Evolutionary conservation across 2,888 invertebrate species (phyloP), one percentile per base, ranked within the genome.

Genomic region (Caenorhabditis angaria): DNA sequence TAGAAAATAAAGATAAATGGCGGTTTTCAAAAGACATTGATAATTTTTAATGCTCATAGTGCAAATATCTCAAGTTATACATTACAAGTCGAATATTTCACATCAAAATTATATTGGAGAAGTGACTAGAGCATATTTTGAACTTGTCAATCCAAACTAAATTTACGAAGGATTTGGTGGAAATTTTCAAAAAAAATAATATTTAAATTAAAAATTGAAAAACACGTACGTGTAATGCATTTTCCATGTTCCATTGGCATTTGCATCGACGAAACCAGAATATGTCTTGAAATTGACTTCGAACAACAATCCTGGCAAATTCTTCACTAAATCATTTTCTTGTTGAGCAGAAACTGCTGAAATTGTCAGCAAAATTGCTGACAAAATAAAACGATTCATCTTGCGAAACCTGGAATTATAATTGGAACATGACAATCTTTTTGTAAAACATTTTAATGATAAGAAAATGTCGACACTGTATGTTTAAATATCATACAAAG

Each of bases 221-320:
- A 14, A 8, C 53, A 67, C 79, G 77, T 71, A 89, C 89, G 88
- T 88, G 80, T 89, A 89, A 75, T 89, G 89, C 53, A 89, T 85
- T 41, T 83, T 79, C 79, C 86, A 88, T 20, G 83, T 85, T 35
- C 85, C 86, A 6, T 85, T 78, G 12, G 83, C 83, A 24, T 85
- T 84, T 24, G 88, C 89, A 55, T 88, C 80, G 35, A 89, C 83
- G 71, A 89, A 89, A 12, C 89, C 89, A 4, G 89, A 89, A 71
- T 88, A 89, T 24, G 88, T 88, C 66, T 87, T 87, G 85, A 89
- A 89, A 50, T 77, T 80, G 4, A 87, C 83, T 61, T 87, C 81
- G 55, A 82, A 85, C 4, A 81, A 66, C 32, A 89, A 83, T 2
- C 89, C 89, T 1, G 89, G 89, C 58, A 89, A 80, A 53, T 82